Evolutionary conservation across 2,797 vertebrate species (phyloP).

Genomic region (Aldrovandia affinis): DNA sequence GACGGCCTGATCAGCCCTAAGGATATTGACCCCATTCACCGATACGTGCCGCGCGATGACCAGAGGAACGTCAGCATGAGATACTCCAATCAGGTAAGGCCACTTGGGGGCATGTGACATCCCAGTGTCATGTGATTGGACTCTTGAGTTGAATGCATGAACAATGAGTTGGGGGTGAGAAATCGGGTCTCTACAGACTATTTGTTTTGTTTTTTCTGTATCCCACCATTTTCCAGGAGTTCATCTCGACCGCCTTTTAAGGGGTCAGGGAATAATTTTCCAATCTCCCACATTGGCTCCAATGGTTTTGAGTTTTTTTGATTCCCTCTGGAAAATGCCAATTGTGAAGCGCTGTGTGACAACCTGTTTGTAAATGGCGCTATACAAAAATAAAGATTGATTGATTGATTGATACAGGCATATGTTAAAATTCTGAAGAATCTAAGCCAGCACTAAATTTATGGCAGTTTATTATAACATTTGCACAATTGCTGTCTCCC

Average conservation of each 20-base stretch:
- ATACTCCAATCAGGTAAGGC: conserved; percentile 92
- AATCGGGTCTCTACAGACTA: no score
- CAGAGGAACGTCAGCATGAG: conserved; percentile 95
- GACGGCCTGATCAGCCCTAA: conserved; percentile 92
- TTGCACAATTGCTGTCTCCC: background rate
- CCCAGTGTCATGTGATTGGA: background rate
- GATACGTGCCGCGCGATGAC: conserved; percentile 81
- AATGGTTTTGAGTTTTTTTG: no score
- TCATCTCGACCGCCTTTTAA: no score
- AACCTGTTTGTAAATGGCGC: no score
- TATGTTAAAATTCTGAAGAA: background rate
- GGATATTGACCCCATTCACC: conserved; percentile 90
- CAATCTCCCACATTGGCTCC: no score
- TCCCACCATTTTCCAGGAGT: no score
- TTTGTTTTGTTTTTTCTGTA: no score
- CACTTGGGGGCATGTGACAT: background rate
- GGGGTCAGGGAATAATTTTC: no score
- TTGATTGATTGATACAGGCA: no score
- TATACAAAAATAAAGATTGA: no score
- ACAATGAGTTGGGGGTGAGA: background rate
- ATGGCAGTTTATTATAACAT: background rate
- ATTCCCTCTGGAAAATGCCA: no score
- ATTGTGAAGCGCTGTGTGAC: no score
- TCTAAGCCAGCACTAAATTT: background rate
- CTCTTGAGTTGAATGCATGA: background rate